Evolutionary conservation across 2,797 vertebrate species (phyloP), one percentile per base, ranked within the genome.

Genomic region (Mionectes olivaceus): DNA sequence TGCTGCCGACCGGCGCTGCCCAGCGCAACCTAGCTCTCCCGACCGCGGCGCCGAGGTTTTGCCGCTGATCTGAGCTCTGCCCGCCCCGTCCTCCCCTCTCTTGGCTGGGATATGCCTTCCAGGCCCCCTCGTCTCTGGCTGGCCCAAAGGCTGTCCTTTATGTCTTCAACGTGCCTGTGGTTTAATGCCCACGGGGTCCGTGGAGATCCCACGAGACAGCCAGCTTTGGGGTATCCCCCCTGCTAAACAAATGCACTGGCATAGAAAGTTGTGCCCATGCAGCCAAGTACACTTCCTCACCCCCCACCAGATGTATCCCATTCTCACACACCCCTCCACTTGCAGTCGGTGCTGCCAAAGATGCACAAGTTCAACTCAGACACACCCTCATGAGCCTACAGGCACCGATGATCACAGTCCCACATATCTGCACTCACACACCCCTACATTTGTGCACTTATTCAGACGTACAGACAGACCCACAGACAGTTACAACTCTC

Each of bases 11-110:
- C 3, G 3, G 39, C 16, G 5, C 63, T 85, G 65, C 61, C 17
- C 69, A 24, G 41, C 0, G 10, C 8, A 2, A n/a, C 19, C n/a
- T n/a, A 4, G 25, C 1, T 7, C 32, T 33, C 44, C 33, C 7
- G 6, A 73, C 43, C 5, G 3, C 7, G 2, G 22, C 2, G 8
- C 8, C 5, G 6, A 61, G 55, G 27, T 2, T 73, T 56, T 41
- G 13, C 23, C 2, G 0, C 10, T 13, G 43, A 21, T 50, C 30
- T 74, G 61, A 33, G 53, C 37, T 63, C 57, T 60, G 27, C 13
- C 41, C 1, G 9, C 30, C 55, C 33, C 2, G 2, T 47, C 19
- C 21, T 27, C 27, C 27, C 15, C 0, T 0, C 23, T 57, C 8
- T 8, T 6, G 43, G 9, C 39, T 28, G 33, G 15, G 19, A 9